These are phyloP conservation scores for Lymantria monacha DNA, from an alignment of 2,888 invertebrate genomes.

Conservation along the genomic window DNA sequence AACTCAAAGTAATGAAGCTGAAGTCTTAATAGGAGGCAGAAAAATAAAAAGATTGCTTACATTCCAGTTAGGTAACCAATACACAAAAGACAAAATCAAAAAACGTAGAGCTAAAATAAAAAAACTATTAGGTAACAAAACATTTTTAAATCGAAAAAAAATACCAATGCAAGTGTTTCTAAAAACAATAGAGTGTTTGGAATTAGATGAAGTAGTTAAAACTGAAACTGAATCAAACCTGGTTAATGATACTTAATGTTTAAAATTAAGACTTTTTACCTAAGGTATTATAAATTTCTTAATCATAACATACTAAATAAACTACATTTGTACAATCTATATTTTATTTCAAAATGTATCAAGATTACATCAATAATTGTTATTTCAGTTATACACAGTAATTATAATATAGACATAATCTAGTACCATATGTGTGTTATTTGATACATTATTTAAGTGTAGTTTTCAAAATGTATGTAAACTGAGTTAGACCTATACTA, in stretches of 20 bases:
- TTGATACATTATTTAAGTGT: too few species aligned
- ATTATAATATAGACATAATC: too few species aligned
- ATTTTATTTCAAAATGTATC: neutral
- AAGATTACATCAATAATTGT: neutral
- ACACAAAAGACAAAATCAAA: slow-evolving; percentile 80
- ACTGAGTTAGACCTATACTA: too few species aligned
- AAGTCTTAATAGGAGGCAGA: slow-evolving; percentile 73
- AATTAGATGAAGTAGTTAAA: slow-evolving; percentile 67
- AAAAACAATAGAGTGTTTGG: slow-evolving; percentile 78
- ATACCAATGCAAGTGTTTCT: slow-evolving; percentile 82
- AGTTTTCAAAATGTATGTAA: too few species aligned
- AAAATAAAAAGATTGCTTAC: slow-evolving; percentile 82
- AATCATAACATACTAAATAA: slow-evolving; percentile 24
- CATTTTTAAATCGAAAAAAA: slow-evolving; percentile 74
- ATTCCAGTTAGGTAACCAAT: slow-evolving; percentile 75
- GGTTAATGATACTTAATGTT: slow-evolving; percentile 27
- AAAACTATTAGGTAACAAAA: slow-evolving; percentile 76
- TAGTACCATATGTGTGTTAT: too few species aligned
- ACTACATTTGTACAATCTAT: slow-evolving; percentile 6
- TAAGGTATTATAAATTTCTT: slow-evolving; percentile 35
- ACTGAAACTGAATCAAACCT: slow-evolving; percentile 46
- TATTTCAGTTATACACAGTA: neutral
- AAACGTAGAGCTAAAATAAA: slow-evolving; percentile 82
- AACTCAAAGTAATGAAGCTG: slow-evolving; percentile 59
- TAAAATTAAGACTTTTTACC: slow-evolving; percentile 32